Evolutionary conservation across 2,797 vertebrate species (phyloP).

Genomic region (Myotis myotis): DNA sequence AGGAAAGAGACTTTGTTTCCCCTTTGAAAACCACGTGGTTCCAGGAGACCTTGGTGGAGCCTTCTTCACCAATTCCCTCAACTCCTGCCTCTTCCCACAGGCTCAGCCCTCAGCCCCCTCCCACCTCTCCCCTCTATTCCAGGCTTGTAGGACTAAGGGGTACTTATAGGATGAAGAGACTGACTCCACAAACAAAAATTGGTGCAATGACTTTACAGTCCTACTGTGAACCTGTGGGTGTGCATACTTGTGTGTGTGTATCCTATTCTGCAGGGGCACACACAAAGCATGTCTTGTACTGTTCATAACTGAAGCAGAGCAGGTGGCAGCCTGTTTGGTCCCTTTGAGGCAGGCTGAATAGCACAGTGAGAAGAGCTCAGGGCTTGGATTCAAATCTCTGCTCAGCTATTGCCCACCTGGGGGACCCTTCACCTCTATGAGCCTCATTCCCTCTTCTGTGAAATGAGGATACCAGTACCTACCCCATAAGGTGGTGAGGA

Average conservation of each 20-base stretch:
- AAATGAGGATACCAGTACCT: background rate
- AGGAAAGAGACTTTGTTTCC: conserved; percentile 37
- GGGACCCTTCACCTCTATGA: background rate
- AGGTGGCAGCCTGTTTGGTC: background rate
- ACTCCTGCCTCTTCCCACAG: background rate
- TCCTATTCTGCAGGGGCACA: background rate
- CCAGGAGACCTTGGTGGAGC: background rate
- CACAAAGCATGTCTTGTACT: background rate
- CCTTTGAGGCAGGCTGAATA: conserved; percentile 10
- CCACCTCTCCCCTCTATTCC: background rate
- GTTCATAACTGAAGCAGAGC: conserved; percentile 25
- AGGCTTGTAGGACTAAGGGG: background rate
- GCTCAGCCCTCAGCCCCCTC: background rate
- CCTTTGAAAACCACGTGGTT: background rate
- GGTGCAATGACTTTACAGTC: background rate
- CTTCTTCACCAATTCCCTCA: background rate
- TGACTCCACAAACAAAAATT: background rate
- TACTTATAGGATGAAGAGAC: background rate
- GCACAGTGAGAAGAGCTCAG: background rate
- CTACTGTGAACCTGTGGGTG: background rate
- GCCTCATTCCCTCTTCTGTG: background rate
- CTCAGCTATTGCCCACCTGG: background rate
- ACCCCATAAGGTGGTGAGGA: background rate
- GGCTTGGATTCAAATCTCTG: conserved; percentile 47
- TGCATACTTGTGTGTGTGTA: background rate